These are phyloP conservation scores for Leistus spinibarbis DNA, from an alignment of 2,888 invertebrate genomes.

Conservation along the genomic window DNA sequence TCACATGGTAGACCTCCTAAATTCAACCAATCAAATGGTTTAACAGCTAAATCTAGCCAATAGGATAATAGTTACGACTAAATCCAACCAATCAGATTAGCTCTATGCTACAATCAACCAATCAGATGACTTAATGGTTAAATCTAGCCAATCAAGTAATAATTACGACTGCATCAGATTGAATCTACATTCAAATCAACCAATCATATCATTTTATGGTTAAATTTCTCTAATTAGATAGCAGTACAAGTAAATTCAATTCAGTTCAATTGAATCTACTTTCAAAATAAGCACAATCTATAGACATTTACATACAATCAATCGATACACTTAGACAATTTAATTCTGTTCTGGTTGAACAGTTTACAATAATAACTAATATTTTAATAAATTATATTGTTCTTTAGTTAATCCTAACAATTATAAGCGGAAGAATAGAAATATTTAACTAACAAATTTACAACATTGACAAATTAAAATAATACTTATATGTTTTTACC, in stretches of 20 bases:
- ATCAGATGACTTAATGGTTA: neutral
- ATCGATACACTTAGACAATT: too few relatives aligned
- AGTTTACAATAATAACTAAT: too few relatives aligned
- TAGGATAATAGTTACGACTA: neutral
- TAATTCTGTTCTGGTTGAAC: too few relatives aligned
- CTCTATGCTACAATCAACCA: neutral
- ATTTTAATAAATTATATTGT: neutral
- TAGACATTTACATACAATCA: neutral
- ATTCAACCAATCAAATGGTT: neutral
- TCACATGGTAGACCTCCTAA: neutral
- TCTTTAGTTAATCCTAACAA: neutral
- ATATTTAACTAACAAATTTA: neutral
- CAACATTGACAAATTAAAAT: neutral
- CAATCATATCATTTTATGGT: neutral
- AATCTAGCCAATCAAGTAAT: neutral
- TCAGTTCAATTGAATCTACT: neutral
- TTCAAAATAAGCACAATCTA: neutral
- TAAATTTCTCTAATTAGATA: neutral
- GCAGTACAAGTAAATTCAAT: neutral
- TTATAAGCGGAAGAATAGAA: neutral
- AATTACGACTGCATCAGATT: too few relatives aligned
- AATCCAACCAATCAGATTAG: too few relatives aligned
- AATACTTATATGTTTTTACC: too few relatives aligned
- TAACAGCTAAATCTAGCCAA: neutral
- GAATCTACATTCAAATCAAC: neutral